Base-by-base conservation (phyloP, 2,888 invertebrate genomes). In the Suillia variegata region DNA sequence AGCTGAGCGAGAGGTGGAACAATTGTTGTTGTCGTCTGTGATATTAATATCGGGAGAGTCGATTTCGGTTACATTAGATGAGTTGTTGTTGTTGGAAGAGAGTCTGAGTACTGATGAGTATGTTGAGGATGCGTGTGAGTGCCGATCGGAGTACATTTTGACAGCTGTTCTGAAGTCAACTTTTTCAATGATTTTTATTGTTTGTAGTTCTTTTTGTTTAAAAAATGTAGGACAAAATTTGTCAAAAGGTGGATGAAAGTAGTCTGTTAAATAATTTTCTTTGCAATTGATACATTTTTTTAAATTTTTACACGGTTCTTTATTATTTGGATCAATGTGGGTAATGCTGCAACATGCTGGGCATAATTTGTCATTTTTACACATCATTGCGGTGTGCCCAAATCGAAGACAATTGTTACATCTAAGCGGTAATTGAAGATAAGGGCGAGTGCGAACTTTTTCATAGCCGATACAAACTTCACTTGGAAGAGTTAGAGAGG, bases 381-480 rank as follows among this genome's bases (percentile, higher is more conserved):
- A 50, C 3, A 15, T 6, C n/a, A 2, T 24, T 10, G 10, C 5
- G 3, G n/a, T 24, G 17, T 50, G 50, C 3, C 50, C 50, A 24
- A 24, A 24, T 22, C 50, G 50, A 13, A 12, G 15, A 24, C 50
- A 50, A 8, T 50, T 50, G 13, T 26, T 21, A 6, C 50, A 50
- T 3, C 50, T 8, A 3, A 50, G 22, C 6, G 50, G 50, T 2
- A 50, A n/a, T 3, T 22, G 50, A 3, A 50, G 21, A 48, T 50
- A 62, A 15, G 62, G 59, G 5, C 61, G 59, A 10, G 48, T 42
- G 42, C 54, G 48, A 4, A 61, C 53, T 49, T 58, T 59, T 53
- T 64, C 55, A 24, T 59, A 64, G 21, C 53, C 62, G 15, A 58
- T 56, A 20, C 34, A 45, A n/a, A 64, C 45, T 18, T 53, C 15